Evolutionary conservation across 2,113 vertebrate species (phyloP), one percentile per base, ranked within the genome.

Genomic region (Limanda limanda): DNA sequence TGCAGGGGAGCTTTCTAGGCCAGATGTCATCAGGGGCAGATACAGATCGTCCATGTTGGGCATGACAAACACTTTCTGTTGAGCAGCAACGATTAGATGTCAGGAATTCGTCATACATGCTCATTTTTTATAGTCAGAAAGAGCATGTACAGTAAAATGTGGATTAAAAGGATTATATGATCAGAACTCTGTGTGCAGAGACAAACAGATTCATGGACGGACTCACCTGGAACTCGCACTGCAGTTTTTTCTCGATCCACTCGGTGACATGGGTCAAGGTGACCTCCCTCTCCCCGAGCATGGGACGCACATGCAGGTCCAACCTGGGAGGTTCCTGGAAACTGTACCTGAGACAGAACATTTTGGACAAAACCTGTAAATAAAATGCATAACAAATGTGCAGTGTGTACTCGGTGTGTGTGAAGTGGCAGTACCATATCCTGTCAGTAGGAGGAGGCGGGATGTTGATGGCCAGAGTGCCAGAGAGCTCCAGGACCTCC

Each of bases 31-130:
- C 86, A 97, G 93, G 14, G 96, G 95, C 48, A 96, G 75, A 83
- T 96, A 94, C 17, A 96, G 88, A 78, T 96, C 96, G 0, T 96
- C 95, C 96, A 96, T 97, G 85, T 97, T 96, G 57, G 96, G 96
- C 95, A 96, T 96, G 81, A 96, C 96, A 82, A 96, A 78, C 54
- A 96, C 93, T 92, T 96, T 96, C 96, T 96, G 90, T 84, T 76
- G 15, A 60, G 4, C 51, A 6, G 5, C 3, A 75, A 37, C 45
- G 9, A 5, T 51, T 27, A 63, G 31, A 25, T 51, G 1, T 6
- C 31, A 25, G 31, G 13, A 23, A 48, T 21, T 3, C 8, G 51
- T 54, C 51, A 54, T 54, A 48, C 45, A 1, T 48, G 17, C 45
- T 48, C 4, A 1, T 48, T 4, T 48, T 15, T 18, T 48, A 5